Evolutionary conservation across 1,140 invertebrate genomes (phyloP).

Genomic region (Penaeus japonicus): DNA sequence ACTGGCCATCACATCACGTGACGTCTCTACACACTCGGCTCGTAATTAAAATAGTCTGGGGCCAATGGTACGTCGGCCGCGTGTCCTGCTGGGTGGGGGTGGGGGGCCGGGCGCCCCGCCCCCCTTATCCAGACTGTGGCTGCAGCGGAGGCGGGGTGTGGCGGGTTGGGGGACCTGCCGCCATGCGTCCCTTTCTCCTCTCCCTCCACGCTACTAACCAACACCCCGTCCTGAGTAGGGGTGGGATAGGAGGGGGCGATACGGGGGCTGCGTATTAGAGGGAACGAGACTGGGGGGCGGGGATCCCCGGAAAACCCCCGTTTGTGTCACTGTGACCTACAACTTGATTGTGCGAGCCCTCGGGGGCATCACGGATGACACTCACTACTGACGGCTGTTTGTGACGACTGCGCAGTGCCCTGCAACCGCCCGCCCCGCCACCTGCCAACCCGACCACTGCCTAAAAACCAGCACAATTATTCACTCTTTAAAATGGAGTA

Average conservation of each 20-base stretch:
- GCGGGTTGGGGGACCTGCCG: constrained; percentile 18
- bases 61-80: constrained; percentile 46
- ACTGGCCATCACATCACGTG: constrained; percentile 37
- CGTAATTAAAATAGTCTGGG: constrained; percentile 50
- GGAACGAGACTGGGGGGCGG: constrained; percentile 12
- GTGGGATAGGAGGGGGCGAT: not conserved
- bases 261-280: not conserved
- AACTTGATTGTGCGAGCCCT: constrained; percentile 10
- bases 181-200: constrained; percentile 27
- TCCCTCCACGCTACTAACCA: constrained; percentile 6
- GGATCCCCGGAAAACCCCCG: constrained; percentile 20
- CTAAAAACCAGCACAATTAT: constrained; percentile 33
- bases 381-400: not conserved
- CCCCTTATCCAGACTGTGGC: constrained; percentile 35
- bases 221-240: not conserved
- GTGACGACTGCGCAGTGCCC: constrained; percentile 3
- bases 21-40: constrained; percentile 35
- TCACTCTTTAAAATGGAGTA: constrained; percentile 42
- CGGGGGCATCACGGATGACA: constrained; percentile 15
- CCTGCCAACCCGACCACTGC: not conserved
- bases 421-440: not conserved
- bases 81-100: constrained; percentile 27
- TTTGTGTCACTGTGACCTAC: constrained; percentile 43
- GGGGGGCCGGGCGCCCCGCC: constrained; percentile 25
- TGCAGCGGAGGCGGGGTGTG: constrained; percentile 25